Conservation (phyloP, 2,797 vertebrate species). For the Triplophysa yarkandensis region DNA sequence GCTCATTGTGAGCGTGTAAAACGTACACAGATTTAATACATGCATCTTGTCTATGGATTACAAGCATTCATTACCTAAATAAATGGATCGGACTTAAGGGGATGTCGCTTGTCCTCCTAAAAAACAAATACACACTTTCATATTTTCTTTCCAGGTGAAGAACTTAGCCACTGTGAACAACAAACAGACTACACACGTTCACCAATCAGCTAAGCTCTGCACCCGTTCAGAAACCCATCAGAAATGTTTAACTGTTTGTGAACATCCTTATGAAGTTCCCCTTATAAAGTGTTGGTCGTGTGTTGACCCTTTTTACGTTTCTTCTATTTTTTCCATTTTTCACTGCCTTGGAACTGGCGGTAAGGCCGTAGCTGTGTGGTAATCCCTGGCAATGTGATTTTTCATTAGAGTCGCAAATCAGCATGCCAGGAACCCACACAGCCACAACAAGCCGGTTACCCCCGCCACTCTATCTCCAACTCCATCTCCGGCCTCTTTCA, state of each 20-base stretch:
- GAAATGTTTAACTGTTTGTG: background rate
- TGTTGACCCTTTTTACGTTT: background rate
- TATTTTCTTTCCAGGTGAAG: constrained; percentile 84
- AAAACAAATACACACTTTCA: constrained; percentile 14
- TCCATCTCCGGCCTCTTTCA: constrained; percentile 63
- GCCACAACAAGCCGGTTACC: constrained; percentile 75
- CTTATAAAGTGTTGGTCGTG: background rate
- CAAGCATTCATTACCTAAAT: no score
- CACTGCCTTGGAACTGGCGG: constrained; percentile 2
- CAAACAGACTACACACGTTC: constrained; percentile 97
- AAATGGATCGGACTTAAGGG: no score
- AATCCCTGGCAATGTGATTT: constrained; percentile 99
- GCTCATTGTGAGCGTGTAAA: no score
- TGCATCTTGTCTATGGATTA: no score
- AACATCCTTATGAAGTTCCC: background rate
- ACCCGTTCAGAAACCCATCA: constrained; percentile 71
- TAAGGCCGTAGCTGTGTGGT: constrained; percentile 88
- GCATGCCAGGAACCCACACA: constrained; percentile 99
- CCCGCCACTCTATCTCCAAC: constrained; percentile 4
- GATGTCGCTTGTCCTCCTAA: background rate
- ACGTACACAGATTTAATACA: no score
- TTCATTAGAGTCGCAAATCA: constrained; percentile 99
- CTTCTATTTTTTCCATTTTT: constrained; percentile 5
- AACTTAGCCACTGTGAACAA: constrained; percentile 99
- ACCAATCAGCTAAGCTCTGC: constrained; percentile 99